Base-by-base conservation (phyloP, 2,113 vertebrate species). In the Scophthalmus maximus region DNA sequence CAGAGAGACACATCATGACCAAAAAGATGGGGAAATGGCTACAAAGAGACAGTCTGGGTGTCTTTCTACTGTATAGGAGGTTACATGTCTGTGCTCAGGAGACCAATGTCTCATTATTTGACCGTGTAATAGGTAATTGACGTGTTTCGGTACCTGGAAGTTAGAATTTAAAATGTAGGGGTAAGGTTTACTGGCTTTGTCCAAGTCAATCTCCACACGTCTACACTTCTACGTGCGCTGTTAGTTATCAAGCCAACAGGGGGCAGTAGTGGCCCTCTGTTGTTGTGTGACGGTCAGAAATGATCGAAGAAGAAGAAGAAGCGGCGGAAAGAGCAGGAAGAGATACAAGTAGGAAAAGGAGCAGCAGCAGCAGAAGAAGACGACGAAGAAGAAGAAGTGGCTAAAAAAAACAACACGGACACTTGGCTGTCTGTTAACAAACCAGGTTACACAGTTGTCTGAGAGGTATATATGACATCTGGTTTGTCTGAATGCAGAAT, bases 401-500 rank as follows among this genome's bases (percentile, higher is more conserved):
- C n/a, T n/a, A 79, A 82, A 53, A 68, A 83, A 82, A 86, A 87
- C 76, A 87, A 76, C 80, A 86, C 79, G 80, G 83, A 22, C 84
- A 73, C 57, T 76, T 86, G 73, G 73, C 68, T 87, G 74, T 81
- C 78, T 83, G 81, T 81, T 68, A 55, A 84, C 68, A 89, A 88
- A 90, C 83, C 83, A 89, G 84, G 81, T 87, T 83, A 79, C 67
- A 84, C 75, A 77, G 9, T 72, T 69, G 73, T 64, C 60, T 26
- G 30, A 67, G 29, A 88, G 84, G 79, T 88, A 89, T 68, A 79
- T 70, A 50, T 67, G 40, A 32, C 60, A 69, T 69, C 17, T 36
- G 34, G 40, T 73, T 53, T 75, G 60, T 64, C 78, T 82, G n/a
- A 65, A 76, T 51, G 22, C 32, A 74, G 47, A 50, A 50, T 51